Conservation (phyloP, 2,888 invertebrate genomes). For the Tipula confusa region DNA sequence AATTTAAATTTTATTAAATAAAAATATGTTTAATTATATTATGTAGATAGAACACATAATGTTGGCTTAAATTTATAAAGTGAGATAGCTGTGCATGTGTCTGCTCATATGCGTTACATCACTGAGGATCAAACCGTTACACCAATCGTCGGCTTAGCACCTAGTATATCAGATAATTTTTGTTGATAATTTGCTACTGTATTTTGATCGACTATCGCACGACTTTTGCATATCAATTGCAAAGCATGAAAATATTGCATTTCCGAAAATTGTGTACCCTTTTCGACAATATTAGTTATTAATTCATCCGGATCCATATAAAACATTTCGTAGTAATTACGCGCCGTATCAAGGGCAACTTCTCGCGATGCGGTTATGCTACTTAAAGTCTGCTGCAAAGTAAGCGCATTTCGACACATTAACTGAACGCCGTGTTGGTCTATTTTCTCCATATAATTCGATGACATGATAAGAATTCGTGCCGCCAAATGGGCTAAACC, state of each 20-base stretch:
- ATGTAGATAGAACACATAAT: conserved; percentile 3
- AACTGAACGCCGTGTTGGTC: conserved; percentile 78
- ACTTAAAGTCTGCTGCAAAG: conserved; percentile 78
- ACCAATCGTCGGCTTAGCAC: conserved; percentile 63
- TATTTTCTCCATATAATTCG: conserved; percentile 72
- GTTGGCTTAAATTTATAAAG: background rate
- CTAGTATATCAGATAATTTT: conserved; percentile 78
- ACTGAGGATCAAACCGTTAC: conserved; percentile 56
- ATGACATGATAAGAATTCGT: conserved; percentile 73
- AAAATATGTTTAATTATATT: background rate
- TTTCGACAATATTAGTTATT: conserved; percentile 74
- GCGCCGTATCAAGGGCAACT: conserved; percentile 81
- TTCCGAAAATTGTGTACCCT: conserved; percentile 82
- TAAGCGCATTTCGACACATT: conserved; percentile 80
- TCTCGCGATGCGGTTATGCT: conserved; percentile 78
- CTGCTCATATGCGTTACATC: background rate
- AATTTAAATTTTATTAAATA: conserved; percentile 3
- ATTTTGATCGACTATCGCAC: conserved; percentile 52
- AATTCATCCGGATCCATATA: conserved; percentile 80
- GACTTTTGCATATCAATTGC: conserved; percentile 67
- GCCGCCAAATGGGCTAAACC: conserved; percentile 77
- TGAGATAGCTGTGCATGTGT: background rate
- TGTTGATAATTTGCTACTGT: conserved; percentile 66
- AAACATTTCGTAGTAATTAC: conserved; percentile 83
- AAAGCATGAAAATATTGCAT: conserved; percentile 83